Percentiles rank a stretch among this genome's conserved stretches.
Conservation (phyloP, 2,113 vertebrate genomes). For the Gnathonemus echidnorhynchus region DNA sequence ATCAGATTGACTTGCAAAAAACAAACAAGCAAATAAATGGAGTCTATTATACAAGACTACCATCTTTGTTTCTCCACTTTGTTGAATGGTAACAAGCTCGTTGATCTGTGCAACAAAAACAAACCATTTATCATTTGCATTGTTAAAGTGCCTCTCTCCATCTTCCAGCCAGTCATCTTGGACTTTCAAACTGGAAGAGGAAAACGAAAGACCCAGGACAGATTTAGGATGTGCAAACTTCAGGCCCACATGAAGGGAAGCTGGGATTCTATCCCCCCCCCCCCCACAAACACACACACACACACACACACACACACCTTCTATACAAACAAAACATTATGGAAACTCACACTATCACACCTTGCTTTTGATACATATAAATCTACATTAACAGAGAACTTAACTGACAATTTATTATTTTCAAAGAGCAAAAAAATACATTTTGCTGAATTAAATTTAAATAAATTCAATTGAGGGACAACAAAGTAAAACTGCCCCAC, state of each 20-base stretch:
- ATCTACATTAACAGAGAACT: background rate
- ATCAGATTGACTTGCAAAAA: background rate
- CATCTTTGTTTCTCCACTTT: background rate
- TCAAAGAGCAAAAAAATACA: background rate
- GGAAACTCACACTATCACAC: background rate
- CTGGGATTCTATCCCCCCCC: background rate
- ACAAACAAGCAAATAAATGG: background rate
- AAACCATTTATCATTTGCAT: background rate
- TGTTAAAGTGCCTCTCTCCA: background rate
- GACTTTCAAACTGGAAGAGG: background rate
- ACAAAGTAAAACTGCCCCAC: background rate
- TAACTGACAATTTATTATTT: background rate
- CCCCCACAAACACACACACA: too few relatives aligned
- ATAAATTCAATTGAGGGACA: background rate
- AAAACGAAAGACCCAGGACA: background rate
- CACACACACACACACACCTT: background rate
- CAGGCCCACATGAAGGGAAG: background rate
- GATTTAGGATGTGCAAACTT: background rate
- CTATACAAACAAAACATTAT: background rate
- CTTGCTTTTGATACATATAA: background rate
- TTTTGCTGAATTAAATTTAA: background rate
- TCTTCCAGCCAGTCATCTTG: background rate
- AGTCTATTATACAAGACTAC: background rate
- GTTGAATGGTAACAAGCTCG: background rate
- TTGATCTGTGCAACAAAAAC: background rate